Evolutionary conservation across 1,140 invertebrate genomes (phyloP), one percentile per base, ranked within the genome.

Genomic region (Drusus annulatus): DNA sequence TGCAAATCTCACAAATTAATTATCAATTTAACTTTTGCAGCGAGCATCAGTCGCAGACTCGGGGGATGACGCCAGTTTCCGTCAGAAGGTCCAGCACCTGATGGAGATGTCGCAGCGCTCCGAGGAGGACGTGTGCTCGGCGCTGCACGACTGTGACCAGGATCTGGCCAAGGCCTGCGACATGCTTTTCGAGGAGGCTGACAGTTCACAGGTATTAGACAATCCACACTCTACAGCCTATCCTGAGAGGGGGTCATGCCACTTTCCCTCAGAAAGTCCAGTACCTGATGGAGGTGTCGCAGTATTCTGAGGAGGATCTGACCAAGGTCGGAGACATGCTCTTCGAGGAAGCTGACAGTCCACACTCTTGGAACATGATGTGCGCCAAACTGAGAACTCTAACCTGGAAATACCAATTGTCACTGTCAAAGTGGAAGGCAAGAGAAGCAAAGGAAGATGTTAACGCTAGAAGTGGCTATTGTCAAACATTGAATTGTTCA

Each of bases 71-170:
- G 77, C 78, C 5, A 65, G 58, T 16, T 79, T 80, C 54, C 56
- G 60, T 21, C 15, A 80, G 58, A 77, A 95, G 88, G 93, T 97
- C 31, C 92, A 93, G 84, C 93, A 94, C 84, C 91, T 97, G 52
- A 94, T 96, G 91, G 95, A 96, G 84, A 93, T 94, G 89, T 96
- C 95, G 51, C 91, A 93, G 84, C 92, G 93, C 85, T 93, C 94
- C 19, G 95, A 96, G 86, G 95, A 96, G 85, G 95, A 96, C 86
- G 95, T 95, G 36, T 93, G 94, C 84, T 93, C 94, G 87, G 95
- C 95, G 77, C 91, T 97, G 16, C 94, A 96, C 86, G 95, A 96
- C 87, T 94, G 94, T 84, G 94, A 96, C 86, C 93, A 94, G 85
- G 95, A 96, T 87, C 87, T 95, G 79, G 91, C 93, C 84, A 89